phyloP scores from a whole-genome alignment of 2,113 vertebrate genomes.

The Lonchura striata region DNA sequence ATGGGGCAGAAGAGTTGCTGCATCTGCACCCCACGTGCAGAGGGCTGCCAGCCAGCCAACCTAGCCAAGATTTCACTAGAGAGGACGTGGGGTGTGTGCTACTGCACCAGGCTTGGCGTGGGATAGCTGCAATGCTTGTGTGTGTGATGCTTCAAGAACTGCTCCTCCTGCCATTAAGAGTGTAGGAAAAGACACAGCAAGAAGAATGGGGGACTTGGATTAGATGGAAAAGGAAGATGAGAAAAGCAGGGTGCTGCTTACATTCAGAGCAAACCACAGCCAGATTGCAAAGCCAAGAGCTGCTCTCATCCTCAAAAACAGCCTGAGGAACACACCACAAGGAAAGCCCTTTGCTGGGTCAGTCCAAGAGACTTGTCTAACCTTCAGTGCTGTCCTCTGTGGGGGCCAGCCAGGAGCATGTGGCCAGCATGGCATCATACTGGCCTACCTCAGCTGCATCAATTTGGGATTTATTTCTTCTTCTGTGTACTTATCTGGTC shows the following conservation, averaged over 20 bases:
- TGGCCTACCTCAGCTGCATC: neutral
- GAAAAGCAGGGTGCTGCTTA: neutral
- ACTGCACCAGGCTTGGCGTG: neutral
- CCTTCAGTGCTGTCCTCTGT: neutral
- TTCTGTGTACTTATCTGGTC: neutral
- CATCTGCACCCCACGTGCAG: fast-evolving
- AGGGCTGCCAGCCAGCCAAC: neutral
- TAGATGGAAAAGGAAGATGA: neutral
- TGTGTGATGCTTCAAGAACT: neutral
- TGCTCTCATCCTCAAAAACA: neutral
- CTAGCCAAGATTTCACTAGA: neutral
- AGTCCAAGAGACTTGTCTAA: neutral
- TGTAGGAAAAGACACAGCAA: neutral
- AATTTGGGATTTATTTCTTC: neutral
- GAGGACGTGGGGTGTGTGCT: neutral
- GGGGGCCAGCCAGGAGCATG: neutral
- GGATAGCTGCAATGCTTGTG: neutral
- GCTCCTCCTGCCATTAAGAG: neutral
- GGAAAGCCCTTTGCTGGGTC: neutral
- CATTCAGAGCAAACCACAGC: neutral
- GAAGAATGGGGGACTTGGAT: neutral
- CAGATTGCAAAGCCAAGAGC: neutral
- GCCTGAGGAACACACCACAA: neutral
- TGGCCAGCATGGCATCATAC: neutral
- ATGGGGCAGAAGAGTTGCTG: fast-evolving